Evolutionary conservation across 53 echinoderm and acorn worm species (phyloP), one percentile per base, ranked within the genome.

Genomic region (Mesocentrotus franciscanus): DNA sequence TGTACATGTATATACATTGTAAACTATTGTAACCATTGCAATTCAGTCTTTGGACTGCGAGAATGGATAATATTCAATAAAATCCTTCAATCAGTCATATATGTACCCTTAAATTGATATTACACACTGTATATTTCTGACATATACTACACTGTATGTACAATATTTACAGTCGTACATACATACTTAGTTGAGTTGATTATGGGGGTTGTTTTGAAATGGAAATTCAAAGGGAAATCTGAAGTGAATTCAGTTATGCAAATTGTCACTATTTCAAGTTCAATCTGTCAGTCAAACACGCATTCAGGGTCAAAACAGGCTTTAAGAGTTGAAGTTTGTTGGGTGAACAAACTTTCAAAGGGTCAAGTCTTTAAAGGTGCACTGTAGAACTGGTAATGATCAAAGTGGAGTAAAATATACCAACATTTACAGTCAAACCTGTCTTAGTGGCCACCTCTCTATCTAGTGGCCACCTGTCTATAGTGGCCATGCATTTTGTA

Each of bases 291-390:
- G n/a, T 57, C 87, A 87, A 58, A 27, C 15, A 58, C 12, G 39
- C 58, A 27, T 87, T 81, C 58, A 57, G 58, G n/a, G n/a, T 58
- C 58, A 4, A 57, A 87, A 81, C 64, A n/a, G 57, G 59, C n/a
- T 87, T 87, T 58, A 4, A 87, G 29, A 13, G 87, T 27, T 18
- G 11, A 57, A 87, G 87, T 87, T 87, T 87, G 58, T 58, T 87
- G 87, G n/a, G 59, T 57, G 87, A 81, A 72, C 8, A 10, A 26
- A 57, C n/a, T n/a, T n/a, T n/a, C n/a, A n/a, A 4, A 29, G 29
- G 87, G 87, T 87, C 87, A 87, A 85, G 22, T 57, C n/a, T n/a
- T 87, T 87, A 87, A 85, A 87, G 87, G 87, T 56, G 17, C n/a
- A 57, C 10, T 84, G 84, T 49, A 84, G 5, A 49, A 66, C 66